Evolutionary conservation across 2,797 vertebrate species (phyloP).

Genomic region (Sebastolobus alascanus): DNA sequence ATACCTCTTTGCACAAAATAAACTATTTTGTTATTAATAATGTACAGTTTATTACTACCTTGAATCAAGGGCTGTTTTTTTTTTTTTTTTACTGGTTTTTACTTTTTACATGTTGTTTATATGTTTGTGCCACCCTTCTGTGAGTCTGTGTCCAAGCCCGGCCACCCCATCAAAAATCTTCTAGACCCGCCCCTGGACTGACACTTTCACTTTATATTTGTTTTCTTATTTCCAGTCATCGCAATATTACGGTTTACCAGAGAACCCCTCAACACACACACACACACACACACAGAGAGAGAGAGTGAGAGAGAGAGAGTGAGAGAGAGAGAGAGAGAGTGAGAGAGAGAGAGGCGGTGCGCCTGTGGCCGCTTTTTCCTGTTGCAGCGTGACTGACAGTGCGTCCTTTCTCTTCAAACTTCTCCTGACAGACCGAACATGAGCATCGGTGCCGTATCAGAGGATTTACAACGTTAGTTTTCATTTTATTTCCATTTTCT

Average conservation of each 20-base stretch:
- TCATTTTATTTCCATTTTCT: no score
- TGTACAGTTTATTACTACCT: no score
- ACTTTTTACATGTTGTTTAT: no score
- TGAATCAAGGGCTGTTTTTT: no score
- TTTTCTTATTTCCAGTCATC: constrained; percentile 7
- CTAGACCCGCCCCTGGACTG: not conserved
- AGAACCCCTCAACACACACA: not conserved
- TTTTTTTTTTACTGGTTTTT: no score
- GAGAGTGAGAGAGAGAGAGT: not conserved
- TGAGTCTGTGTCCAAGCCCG: accelerated
- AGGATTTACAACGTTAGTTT: not conserved
- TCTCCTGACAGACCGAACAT: not conserved
- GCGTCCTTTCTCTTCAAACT: constrained; percentile 1
- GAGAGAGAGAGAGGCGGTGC: not conserved
- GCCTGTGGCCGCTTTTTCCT: constrained; percentile 17
- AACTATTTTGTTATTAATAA: no score
- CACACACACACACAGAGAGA: no score
- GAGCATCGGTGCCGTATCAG: no score
- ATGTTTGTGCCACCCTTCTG: no score
- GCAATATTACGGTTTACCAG: constrained; percentile 4
- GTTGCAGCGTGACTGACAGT: not conserved
- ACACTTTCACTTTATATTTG: not conserved
- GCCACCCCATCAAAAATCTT: no score
- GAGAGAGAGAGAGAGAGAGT: not conserved
- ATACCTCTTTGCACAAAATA: no score